Evolutionary conservation across 30 jellyfish, hydroid and myxozoan species (phyloP).

Genomic region (Chrysaora quinquecirrha): DNA sequence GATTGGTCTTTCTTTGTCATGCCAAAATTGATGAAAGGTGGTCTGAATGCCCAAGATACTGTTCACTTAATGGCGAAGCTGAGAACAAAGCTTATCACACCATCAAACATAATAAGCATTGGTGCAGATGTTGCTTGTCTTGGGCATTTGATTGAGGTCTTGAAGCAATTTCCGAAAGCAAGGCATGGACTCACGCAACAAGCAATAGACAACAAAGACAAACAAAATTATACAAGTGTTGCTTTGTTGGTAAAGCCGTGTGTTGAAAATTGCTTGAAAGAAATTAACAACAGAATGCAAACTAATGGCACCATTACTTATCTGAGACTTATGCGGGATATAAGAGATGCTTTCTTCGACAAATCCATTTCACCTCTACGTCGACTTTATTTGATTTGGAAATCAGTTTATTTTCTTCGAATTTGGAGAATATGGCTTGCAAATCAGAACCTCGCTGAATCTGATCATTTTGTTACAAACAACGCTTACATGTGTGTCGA

Average conservation of each 20-base stretch:
- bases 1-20: conserved; percentile 7
- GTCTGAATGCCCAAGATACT: conserved; percentile 59
- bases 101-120: background rate
- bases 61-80: conserved; percentile 54
- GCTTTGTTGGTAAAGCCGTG: background rate
- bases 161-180: conserved; percentile 35
- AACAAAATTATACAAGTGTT: background rate
- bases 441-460: background rate
- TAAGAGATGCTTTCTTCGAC: conserved; percentile 55
- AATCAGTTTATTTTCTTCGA: conserved; percentile 22
- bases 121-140: conserved; percentile 42
- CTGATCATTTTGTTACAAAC: conserved; percentile 38
- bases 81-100: conserved; percentile 33
- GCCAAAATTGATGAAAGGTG: background rate
- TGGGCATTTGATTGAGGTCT: conserved; percentile 34
- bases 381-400: conserved; percentile 30
- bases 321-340: conserved; percentile 41
- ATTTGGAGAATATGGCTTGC: conserved; percentile 43
- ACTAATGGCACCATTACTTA: conserved; percentile 19
- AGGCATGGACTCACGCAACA: conserved; percentile 45
- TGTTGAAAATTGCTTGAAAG: conserved; percentile 7
- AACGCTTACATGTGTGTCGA: conserved; percentile 37
- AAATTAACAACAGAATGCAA: background rate
- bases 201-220: conserved; percentile 9
- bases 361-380: conserved; percentile 36